These are phyloP conservation scores for Acrocephalus kingi DNA, from an alignment of 2,113 vertebrate species.

Conservation along the genomic window DNA sequence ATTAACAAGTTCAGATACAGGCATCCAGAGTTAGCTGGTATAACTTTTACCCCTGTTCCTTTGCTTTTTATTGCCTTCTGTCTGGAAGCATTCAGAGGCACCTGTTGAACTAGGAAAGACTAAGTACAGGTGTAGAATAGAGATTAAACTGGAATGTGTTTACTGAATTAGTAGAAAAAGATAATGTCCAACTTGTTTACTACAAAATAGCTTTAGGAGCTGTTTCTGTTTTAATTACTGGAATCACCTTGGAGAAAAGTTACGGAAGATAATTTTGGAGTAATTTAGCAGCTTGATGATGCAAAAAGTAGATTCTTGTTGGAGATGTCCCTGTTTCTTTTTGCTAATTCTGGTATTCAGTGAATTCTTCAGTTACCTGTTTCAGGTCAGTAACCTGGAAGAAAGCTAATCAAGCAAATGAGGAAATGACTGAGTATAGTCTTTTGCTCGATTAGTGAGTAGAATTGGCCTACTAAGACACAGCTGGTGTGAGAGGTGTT, in stretches of 20 bases:
- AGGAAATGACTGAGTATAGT: neutral
- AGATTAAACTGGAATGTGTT: neutral
- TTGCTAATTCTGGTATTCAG: neutral
- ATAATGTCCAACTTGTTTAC: neutral
- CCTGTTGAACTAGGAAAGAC: neutral
- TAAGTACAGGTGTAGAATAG: neutral
- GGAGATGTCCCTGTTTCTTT: neutral
- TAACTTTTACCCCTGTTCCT: neutral
- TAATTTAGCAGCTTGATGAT: neutral
- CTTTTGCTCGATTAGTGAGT: neutral
- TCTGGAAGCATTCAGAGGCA: neutral
- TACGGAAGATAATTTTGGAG: neutral
- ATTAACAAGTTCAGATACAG: neutral
- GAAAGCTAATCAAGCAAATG: neutral
- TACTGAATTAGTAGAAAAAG: neutral
- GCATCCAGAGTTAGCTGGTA: neutral
- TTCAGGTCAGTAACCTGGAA: constrained; percentile 5
- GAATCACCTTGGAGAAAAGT: neutral
- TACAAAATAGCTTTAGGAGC: neutral
- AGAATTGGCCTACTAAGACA: neutral
- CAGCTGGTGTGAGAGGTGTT: neutral
- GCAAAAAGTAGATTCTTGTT: neutral
- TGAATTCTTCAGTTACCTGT: neutral
- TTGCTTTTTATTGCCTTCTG: neutral
- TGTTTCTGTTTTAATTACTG: neutral